A percentile compares a stretch with the other conserved stretches of the same genome.
Conservation (phyloP, 2,888 invertebrate species). For the Apoda limacodes region DNA sequence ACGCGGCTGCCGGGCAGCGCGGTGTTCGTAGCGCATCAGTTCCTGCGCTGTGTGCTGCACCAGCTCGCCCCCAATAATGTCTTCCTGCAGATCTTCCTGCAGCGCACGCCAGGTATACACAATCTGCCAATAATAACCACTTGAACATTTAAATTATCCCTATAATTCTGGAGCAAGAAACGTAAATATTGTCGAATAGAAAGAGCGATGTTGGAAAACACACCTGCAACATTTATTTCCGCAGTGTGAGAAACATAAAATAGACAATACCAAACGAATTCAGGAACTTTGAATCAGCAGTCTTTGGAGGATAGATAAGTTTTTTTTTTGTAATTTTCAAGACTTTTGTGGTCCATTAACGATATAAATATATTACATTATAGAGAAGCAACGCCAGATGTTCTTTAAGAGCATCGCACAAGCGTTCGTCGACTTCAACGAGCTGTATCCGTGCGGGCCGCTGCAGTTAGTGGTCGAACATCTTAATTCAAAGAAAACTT, state of each 20-base stretch:
- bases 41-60: constrained; percentile 95
- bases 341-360: no score
- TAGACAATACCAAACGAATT: no score
- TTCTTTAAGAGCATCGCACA: constrained; percentile 96
- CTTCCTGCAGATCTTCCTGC: constrained; percentile 95
- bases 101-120: constrained; percentile 86
- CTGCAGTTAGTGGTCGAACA: constrained; percentile 88
- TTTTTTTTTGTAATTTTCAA: no score
- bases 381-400: constrained; percentile 79
- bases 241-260: no score
- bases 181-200: no score
- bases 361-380: constrained; percentile 17
- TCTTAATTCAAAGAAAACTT: constrained; percentile 58
- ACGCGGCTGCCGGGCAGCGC: constrained; percentile 94
- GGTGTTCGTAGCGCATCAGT: constrained; percentile 96
- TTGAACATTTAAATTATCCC: no score
- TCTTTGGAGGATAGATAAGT: no score
- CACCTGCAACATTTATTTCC: no score
- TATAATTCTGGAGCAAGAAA: no score
- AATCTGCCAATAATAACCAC: no score
- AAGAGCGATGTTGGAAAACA: no score
- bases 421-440: constrained; percentile 95
- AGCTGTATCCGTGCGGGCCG: constrained; percentile 94
- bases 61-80: constrained; percentile 97
- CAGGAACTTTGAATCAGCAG: no score